Conservation (phyloP, 2,113 vertebrate species). For the Tapirus terrestris region DNA sequence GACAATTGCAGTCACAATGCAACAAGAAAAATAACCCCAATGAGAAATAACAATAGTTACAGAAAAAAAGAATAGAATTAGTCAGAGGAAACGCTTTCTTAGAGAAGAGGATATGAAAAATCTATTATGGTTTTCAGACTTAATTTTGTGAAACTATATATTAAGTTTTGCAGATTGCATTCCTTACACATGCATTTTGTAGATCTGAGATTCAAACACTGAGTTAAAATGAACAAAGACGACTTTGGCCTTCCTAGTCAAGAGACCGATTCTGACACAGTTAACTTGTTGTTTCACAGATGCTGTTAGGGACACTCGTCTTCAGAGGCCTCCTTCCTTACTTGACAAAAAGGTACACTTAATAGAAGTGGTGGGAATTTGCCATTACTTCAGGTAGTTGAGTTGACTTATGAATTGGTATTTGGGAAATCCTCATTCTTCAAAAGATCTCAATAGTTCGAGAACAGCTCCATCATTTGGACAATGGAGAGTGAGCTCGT, state of each 20-base stretch:
- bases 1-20: neutral
- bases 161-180: neutral
- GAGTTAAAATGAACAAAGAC: accelerated
- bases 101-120: neutral
- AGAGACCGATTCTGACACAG: no score
- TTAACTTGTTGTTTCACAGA: no score
- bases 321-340: no score
- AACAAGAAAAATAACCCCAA: neutral
- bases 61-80: neutral
- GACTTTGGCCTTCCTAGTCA: neutral
- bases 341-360: no score
- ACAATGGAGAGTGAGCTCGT: no score
- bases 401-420: no score
- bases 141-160: neutral
- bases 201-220: neutral
- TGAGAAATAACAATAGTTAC: neutral
- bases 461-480: no score
- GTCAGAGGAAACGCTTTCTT: neutral
- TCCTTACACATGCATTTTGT: neutral
- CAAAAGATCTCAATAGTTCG: no score
- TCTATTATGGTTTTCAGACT: neutral
- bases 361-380: no score
- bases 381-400: no score
- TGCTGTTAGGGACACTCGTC: no score
- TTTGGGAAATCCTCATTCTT: no score